Percentiles rank a stretch among this genome's conserved stretches.
These are phyloP conservation scores for Protosalanx chinensis DNA, from an alignment of 2,797 vertebrate species.

Conservation along the genomic window DNA sequence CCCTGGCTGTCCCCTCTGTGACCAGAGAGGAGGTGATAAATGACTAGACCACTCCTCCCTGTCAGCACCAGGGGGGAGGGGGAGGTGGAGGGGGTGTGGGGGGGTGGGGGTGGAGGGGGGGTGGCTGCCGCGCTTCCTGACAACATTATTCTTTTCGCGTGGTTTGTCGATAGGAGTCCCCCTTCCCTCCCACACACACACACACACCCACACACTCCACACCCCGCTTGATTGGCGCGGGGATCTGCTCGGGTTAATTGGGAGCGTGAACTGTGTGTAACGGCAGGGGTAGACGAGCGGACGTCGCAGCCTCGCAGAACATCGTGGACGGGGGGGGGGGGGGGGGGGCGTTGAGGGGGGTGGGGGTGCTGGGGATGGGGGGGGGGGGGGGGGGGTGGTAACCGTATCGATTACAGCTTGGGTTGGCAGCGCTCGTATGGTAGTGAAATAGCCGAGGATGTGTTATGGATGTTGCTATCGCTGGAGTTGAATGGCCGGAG, in stretches of 20 bases:
- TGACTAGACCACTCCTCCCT: conserved; percentile 78
- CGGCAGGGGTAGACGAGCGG: conserved; percentile 75
- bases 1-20: conserved; percentile 65
- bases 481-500: conserved; percentile 49
- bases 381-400: conserved; percentile 65
- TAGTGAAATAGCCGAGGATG: conserved; percentile 77
- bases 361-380: conserved; percentile 56
- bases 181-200: too few species aligned
- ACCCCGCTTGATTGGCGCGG: conserved; percentile 77
- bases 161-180: conserved; percentile 74
- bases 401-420: conserved; percentile 79
- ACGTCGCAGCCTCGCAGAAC: conserved; percentile 58
- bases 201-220: too few species aligned
- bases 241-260: conserved; percentile 84
- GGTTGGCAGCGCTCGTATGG: conserved; percentile 69
- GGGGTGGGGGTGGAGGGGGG: conserved; percentile 29
- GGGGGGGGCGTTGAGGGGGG: conserved; percentile 37
- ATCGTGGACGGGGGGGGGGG: conserved; percentile 72
- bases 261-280: conserved; percentile 85
- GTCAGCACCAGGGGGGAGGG: conserved; percentile 62
- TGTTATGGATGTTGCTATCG: conserved; percentile 76
- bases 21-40: conserved; percentile 83
- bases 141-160: conserved; percentile 83
- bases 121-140: conserved; percentile 78
- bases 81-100: conserved; percentile 48